Evolutionary conservation across 1,140 invertebrate genomes (phyloP), one percentile per base, ranked within the genome.

Genomic region (Anoplolepis gracilipes): DNA sequence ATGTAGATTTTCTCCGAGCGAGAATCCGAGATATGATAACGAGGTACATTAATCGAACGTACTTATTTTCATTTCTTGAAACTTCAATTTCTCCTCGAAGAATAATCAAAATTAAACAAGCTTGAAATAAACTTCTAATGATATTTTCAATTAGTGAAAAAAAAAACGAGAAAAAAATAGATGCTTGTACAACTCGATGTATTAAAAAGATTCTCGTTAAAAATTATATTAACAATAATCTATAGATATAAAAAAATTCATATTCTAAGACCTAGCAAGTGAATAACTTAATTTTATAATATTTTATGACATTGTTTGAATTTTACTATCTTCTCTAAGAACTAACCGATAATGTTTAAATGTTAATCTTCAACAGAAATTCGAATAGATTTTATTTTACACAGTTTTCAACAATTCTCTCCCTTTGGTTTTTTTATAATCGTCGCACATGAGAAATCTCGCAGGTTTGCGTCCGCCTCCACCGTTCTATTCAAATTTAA

Each of bases 91-190:
- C 13, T 59, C 19, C 5, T 11, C 4, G 25, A 1, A 46, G 22
- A n/a, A 59, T 72, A 82, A 59, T 82, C 39, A n/a, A 82, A n/a
- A 19, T 82, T 33, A 61, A 72, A 25, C 78, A 72, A 70, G 25
- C 53, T n/a, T 13, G 42, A 22, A 72, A 72, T 59, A 73, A 82
- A 39, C 25, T 59, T 33, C 3, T 42, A 72, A 59, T 25, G n/a
- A 67, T 4, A 42, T 82, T 61, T 59, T 42, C 1, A 42, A 30
- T 39, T 53, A 25, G 16, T 25, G 22, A 25, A 30, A 57, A 57
- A 19, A 57, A 7, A 8, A 10, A 13, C 28, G 33, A 33, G 22
- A 75, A 46, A 49, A 49, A 49, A 0, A n/a, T n/a, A n/a, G n/a
- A n/a, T n/a, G n/a, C n/a, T n/a, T 13, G 22, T 30, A 7, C 5